Percentiles rank a stretch among this genome's conserved stretches.
Evolutionary conservation across 2,797 vertebrate species (phyloP).

Genomic region (Fratercula arctica): DNA sequence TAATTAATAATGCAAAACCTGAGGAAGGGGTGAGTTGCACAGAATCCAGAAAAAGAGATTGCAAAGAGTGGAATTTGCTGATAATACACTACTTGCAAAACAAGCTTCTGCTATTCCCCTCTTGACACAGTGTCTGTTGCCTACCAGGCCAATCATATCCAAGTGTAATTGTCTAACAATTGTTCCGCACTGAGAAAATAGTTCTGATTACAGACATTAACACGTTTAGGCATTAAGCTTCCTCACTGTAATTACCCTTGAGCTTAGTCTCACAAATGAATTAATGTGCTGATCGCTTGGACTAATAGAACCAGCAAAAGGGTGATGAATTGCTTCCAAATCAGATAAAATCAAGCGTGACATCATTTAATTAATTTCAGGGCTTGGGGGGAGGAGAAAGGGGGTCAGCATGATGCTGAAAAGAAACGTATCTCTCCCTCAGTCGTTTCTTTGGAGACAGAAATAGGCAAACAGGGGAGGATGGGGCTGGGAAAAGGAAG

Average conservation of each 20-base stretch:
- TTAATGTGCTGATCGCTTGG: constrained; percentile 78
- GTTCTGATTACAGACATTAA: constrained; percentile 82
- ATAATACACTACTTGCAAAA: constrained; percentile 62
- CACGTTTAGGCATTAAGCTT: constrained; percentile 77
- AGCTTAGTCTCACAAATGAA: constrained; percentile 82
- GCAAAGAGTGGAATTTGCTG: constrained; percentile 39
- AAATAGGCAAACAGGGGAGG: not conserved
- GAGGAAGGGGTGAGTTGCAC: not conserved
- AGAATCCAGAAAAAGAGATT: constrained; percentile 8
- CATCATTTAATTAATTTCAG: constrained; percentile 91
- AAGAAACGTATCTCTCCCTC: constrained; percentile 24
- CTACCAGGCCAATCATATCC: constrained; percentile 74
- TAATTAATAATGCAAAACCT: constrained; percentile 10
- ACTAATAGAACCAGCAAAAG: constrained; percentile 81
- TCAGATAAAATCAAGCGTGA: constrained; percentile 89
- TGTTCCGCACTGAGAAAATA: constrained; percentile 77
- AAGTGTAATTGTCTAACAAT: constrained; percentile 79
- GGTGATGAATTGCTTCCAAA: constrained; percentile 89
- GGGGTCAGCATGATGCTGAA: constrained; percentile 20
- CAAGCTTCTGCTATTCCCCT: constrained; percentile 65
- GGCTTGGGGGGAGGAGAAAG: constrained; percentile 42
- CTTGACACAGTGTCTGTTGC: constrained; percentile 65
- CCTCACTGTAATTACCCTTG: constrained; percentile 81
- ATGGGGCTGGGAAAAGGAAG: not conserved
- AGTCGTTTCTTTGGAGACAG: not conserved